Percentiles rank a stretch among this genome's conserved stretches.
These are phyloP conservation scores for Gambusia affinis DNA, from an alignment of 2,113 vertebrate genomes.

Conservation along the genomic window DNA sequence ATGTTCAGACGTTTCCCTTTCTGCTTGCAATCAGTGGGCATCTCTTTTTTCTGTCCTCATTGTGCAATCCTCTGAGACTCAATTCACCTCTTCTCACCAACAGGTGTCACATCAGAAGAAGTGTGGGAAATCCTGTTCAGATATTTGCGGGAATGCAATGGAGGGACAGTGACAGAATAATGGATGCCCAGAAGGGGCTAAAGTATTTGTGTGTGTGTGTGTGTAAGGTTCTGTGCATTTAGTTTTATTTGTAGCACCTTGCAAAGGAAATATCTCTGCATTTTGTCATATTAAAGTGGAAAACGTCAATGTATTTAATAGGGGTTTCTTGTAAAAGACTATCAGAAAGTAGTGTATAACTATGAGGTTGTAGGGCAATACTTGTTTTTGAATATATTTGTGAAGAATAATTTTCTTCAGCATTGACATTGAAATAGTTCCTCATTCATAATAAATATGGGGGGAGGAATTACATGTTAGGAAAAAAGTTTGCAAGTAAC, in stretches of 20 bases:
- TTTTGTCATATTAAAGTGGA: neutral
- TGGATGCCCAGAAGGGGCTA: conserved; percentile 1
- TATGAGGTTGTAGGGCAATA: neutral
- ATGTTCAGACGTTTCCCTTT: conserved; percentile 38
- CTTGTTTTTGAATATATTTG: neutral
- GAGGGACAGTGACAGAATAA: conserved; percentile 14
- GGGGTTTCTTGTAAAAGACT: neutral
- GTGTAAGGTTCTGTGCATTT: neutral
- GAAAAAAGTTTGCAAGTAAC: neutral
- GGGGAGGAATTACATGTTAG: too few relatives aligned
- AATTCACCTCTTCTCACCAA: conserved; percentile 52
- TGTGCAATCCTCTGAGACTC: conserved; percentile 51
- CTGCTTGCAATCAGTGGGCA: conserved; percentile 41
- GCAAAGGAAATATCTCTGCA: too few relatives aligned
- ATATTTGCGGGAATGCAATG: conserved; percentile 36
- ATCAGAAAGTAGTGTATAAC: neutral
- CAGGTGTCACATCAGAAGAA: conserved; percentile 65
- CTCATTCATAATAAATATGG: too few relatives aligned
- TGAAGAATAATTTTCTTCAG: too few relatives aligned
- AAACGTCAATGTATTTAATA: neutral
- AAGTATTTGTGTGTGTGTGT: neutral
- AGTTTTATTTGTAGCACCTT: conserved; percentile 3
- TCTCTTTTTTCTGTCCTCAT: conserved; percentile 52
- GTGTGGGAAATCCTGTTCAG: conserved; percentile 53
- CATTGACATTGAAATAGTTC: too few relatives aligned